These are phyloP conservation scores for Exephanes ischioxanthus DNA, from an alignment of 2,888 invertebrate genomes.

Conservation along the genomic window DNA sequence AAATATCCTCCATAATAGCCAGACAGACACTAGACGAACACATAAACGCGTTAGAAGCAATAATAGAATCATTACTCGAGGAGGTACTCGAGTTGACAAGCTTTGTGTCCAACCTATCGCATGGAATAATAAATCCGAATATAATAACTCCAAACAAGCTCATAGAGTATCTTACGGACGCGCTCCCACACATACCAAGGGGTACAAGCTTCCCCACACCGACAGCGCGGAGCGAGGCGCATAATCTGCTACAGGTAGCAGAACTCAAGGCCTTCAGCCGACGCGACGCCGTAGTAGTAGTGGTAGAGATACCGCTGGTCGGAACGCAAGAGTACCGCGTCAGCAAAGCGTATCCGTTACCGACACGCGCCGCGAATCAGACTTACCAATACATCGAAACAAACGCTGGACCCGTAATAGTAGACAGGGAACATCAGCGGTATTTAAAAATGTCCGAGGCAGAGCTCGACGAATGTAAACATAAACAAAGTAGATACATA, in stretches of 20 bases:
- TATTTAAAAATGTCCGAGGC: not conserved
- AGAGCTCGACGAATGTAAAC: not conserved
- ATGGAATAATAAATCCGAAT: not conserved
- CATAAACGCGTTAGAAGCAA: too few relatives aligned
- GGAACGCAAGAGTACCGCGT: too few relatives aligned
- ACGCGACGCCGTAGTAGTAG: too few relatives aligned
- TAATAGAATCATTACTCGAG: too few relatives aligned
- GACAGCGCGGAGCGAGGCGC: too few relatives aligned
- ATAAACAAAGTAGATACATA: too few relatives aligned
- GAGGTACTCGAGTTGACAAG: not conserved
- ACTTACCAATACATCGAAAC: constrained; percentile 16
- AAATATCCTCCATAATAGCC: not conserved
- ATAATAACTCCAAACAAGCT: not conserved
- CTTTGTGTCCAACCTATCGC: not conserved
- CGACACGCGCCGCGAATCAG: not conserved
- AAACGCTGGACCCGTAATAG: not conserved
- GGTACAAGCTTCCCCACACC: too few relatives aligned
- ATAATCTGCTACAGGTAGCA: not conserved
- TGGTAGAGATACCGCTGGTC: too few relatives aligned
- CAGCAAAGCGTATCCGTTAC: too few relatives aligned
- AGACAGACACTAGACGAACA: not conserved
- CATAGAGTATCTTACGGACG: too few relatives aligned
- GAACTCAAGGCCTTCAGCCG: constrained; percentile 2
- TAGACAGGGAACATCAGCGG: constrained; percentile 4
- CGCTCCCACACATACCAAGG: not conserved